A percentile compares a stretch with the other conserved stretches of the same genome.
Conservation (phyloP, 2,888 invertebrate genomes). For the Agelastica alni region DNA sequence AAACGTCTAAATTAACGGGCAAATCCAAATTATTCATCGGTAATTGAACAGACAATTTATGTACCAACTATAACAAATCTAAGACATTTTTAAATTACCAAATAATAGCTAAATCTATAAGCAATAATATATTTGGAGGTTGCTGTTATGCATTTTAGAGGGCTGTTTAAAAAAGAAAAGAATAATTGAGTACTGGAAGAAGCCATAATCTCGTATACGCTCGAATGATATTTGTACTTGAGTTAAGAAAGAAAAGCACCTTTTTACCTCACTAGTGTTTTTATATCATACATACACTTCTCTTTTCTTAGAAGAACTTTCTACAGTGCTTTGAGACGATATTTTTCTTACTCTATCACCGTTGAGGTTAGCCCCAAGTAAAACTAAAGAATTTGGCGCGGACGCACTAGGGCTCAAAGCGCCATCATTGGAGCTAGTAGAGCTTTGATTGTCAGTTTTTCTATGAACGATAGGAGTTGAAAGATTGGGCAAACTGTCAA, state of each 20-base stretch:
- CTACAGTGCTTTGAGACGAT: constrained; percentile 54
- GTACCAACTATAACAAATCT: too few species aligned
- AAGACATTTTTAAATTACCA: too few species aligned
- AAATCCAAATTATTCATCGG: too few species aligned
- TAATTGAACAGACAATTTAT: too few species aligned
- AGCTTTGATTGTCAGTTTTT: constrained; percentile 2
- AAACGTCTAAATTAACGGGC: too few species aligned
- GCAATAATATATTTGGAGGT: too few species aligned
- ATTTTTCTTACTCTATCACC: constrained; percentile 56
- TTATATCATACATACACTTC: constrained; percentile 62
- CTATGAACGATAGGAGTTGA: constrained; percentile 13
- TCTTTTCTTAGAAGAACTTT: constrained; percentile 55
- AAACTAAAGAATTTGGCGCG: constrained; percentile 43
- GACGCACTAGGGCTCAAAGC: constrained; percentile 39
- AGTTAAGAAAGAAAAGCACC: background rate
- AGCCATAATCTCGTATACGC: too few species aligned
- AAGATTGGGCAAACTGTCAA: constrained; percentile 9
- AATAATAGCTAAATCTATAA: too few species aligned
- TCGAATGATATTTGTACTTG: too few species aligned
- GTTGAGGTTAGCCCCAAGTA: constrained; percentile 34
- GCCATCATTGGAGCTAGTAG: constrained; percentile 1
- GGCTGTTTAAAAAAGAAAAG: too few species aligned
- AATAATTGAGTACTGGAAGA: too few species aligned
- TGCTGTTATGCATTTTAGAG: too few species aligned
- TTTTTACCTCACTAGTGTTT: background rate